These are phyloP conservation scores for Taxidea taxus DNA, from an alignment of 2,113 vertebrate genomes.

Conservation along the genomic window DNA sequence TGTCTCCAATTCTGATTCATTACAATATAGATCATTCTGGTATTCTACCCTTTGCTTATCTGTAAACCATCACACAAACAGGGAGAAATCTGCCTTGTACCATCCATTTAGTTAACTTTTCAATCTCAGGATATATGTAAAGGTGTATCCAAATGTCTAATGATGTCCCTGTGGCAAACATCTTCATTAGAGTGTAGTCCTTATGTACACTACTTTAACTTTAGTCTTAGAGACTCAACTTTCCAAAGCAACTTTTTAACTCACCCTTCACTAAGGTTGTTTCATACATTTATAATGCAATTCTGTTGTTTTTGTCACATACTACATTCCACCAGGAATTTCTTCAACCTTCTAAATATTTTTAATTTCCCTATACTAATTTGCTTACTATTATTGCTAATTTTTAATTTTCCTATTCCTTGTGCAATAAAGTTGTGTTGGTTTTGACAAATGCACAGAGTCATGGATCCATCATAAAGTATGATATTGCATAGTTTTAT, in stretches of 20 bases:
- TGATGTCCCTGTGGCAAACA: not conserved
- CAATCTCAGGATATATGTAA: no score
- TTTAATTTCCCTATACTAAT: not conserved
- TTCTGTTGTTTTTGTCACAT: not conserved
- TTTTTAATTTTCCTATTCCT: not conserved
- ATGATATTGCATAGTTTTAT: not conserved
- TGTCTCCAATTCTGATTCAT: not conserved
- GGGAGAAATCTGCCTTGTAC: not conserved
- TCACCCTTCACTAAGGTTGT: not conserved
- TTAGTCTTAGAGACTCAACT: not conserved
- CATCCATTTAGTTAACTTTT: not conserved
- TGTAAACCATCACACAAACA: not conserved
- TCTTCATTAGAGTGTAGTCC: not conserved
- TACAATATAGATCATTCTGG: not conserved
- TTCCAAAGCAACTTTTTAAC: not conserved
- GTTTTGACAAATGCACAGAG: not conserved
- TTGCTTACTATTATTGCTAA: not conserved
- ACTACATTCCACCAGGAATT: not conserved
- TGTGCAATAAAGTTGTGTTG: not conserved
- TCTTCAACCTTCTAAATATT: not conserved
- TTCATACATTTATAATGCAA: not conserved
- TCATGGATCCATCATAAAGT: not conserved
- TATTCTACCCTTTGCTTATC: not conserved
- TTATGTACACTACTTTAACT: not conserved
- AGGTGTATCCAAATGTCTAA: not conserved